Evolutionary conservation across 1,140 invertebrate species (phyloP).

Genomic region (Brachionus angularis): DNA sequence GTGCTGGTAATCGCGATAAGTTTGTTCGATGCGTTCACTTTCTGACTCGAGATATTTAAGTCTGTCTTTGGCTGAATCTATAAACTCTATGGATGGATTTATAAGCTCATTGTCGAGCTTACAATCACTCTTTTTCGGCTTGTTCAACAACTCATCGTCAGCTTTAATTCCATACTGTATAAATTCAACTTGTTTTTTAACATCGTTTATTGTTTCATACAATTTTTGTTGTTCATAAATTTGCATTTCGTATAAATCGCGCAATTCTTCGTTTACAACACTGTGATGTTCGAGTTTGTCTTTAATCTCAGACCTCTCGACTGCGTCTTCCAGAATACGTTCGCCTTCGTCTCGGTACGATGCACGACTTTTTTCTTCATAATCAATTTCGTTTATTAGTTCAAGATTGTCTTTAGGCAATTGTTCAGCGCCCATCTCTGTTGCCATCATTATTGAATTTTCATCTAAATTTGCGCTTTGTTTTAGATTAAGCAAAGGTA

Average conservation of each 20-base stretch:
- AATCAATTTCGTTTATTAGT: too few species aligned
- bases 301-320: slow-evolving; percentile 2
- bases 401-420: neutral
- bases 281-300: slow-evolving; percentile 25
- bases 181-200: slow-evolving; percentile 32
- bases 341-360: slow-evolving; percentile 15
- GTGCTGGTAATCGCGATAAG: slow-evolving; percentile 11
- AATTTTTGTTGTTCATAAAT: slow-evolving; percentile 17
- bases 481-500: slow-evolving; percentile 8
- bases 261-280: slow-evolving; percentile 11
- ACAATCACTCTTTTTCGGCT: too few species aligned
- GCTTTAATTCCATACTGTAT: slow-evolving; percentile 6
- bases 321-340: slow-evolving; percentile 11
- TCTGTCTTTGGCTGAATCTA: slow-evolving; percentile 23
- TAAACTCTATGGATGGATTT: slow-evolving; percentile 5
- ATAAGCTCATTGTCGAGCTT: neutral
- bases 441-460: slow-evolving; percentile 1
- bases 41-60: slow-evolving; percentile 30
- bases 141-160: neutral
- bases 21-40: slow-evolving; percentile 31
- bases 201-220: slow-evolving; percentile 10
- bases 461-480: neutral
- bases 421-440: slow-evolving; percentile 11
- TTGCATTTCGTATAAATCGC: slow-evolving; percentile 35
- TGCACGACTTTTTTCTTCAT: slow-evolving; percentile 9